Base-by-base conservation (phyloP, 2,113 vertebrate species). In the Reinhardtius hippoglossoides region DNA sequence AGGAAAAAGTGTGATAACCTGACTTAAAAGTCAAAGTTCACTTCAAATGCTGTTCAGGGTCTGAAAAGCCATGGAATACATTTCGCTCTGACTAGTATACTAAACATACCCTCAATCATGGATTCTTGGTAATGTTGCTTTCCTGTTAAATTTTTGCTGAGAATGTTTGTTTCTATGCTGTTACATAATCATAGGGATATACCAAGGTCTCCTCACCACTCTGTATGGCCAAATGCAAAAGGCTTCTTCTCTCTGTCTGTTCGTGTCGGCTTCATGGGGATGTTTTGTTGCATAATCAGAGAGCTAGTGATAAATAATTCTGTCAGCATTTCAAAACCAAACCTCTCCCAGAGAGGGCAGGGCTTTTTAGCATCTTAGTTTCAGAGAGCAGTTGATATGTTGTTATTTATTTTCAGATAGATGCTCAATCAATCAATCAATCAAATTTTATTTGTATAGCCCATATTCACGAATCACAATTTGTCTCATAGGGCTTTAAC, bases 281-380 rank as follows among this genome's bases (percentile, higher is more conserved):
- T 54, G 66, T 42, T 71, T 75, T 62, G 57, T 90, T 86, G 79
- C 76, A 81, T 90, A 87, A 90, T 83, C 76, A 72, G 24, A 74
- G 67, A 80, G 67, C 21, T 54, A 65, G 78, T 76, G 86, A 82
- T 81, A 80, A 86, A 82, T 87, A 82, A 71, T 86, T 87, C 83
- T 84, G 72, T 70, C 78, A 37, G 35, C 35, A 37, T 8, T 37
- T 37, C 35, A 7, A 37, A 37, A 37, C 35, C 35, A 37, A 77
- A 31, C 68, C 37, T 56, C 62, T 64, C 23, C 20, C 59, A 67
- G 60, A 65, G 23, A 13, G 27, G 20, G 35, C 7, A 18, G 15
- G 57, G 58, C 12, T 23, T 62, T 75, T 42, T 37, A 48, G 20
- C 18, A 21, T 71, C 52, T 26, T 21, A 31, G 73, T 23, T 44